A percentile compares a stretch with the other conserved stretches of the same genome.
These are phyloP conservation scores for Spicauda simplicius DNA, from an alignment of 2,888 invertebrate genomes.

Conservation along the genomic window DNA sequence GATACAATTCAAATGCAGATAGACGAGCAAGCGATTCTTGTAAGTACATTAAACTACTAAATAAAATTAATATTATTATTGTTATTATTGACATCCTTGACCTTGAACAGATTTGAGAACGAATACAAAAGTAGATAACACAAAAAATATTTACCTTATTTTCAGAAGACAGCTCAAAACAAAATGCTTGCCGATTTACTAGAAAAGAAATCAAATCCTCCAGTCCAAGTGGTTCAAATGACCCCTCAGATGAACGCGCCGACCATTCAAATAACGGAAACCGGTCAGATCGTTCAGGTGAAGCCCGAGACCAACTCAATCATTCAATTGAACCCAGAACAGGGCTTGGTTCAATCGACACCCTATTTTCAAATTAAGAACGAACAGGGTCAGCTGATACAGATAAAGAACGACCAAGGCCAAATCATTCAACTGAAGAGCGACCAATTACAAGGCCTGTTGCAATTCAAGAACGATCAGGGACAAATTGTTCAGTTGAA, in stretches of 20 bases:
- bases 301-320: conserved; percentile 65
- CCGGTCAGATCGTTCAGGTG: conserved; percentile 78
- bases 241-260: conserved; percentile 72
- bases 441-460: conserved; percentile 65
- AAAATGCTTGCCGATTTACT: conserved; percentile 94
- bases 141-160: background rate
- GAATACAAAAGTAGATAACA: background rate
- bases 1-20: conserved; percentile 77
- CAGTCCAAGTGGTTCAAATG: conserved; percentile 80
- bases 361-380: conserved; percentile 77
- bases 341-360: conserved; percentile 54
- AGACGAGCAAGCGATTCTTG: conserved; percentile 76
- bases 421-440: conserved; percentile 75
- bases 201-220: conserved; percentile 89
- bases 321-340: conserved; percentile 65
- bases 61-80: no score
- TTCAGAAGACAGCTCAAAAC: conserved; percentile 81
- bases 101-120: no score
- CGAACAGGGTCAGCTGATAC: conserved; percentile 78
- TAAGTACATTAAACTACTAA: conserved; percentile 54
- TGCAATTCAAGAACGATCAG: conserved; percentile 70
- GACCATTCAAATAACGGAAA: conserved; percentile 79
- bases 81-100: no score
- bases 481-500: conserved; percentile 65
- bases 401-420: conserved; percentile 78